These are phyloP conservation scores for Kuschelorhynchus macadamiae DNA, from an alignment of 2,888 invertebrate genomes.

Conservation along the genomic window DNA sequence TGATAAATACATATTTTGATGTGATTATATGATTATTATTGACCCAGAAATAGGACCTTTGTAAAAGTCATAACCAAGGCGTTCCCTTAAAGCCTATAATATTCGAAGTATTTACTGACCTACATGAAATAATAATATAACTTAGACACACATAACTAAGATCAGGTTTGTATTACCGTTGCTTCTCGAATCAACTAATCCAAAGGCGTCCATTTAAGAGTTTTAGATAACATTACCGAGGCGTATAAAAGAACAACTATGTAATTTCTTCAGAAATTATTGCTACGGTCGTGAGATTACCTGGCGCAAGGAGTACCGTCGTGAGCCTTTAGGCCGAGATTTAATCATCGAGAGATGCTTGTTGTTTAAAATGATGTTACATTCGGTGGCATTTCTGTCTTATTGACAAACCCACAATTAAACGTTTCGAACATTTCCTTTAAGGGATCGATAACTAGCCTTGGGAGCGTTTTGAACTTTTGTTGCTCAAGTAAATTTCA, in stretches of 20 bases:
- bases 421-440: neutral
- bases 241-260: constrained; percentile 18
- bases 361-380: constrained; percentile 8
- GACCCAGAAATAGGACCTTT: constrained; percentile 8
- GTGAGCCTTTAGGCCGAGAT: constrained; percentile 27
- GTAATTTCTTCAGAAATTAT: constrained; percentile 27
- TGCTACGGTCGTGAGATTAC: constrained; percentile 21
- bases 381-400: constrained; percentile 3
- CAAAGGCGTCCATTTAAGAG: constrained; percentile 24
- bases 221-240: constrained; percentile 15
- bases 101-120: constrained; percentile 13
- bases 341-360: constrained; percentile 13
- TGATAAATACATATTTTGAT: too few relatives aligned
- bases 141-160: constrained; percentile 11
- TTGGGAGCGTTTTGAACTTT: too few relatives aligned
- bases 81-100: constrained; percentile 3
- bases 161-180: constrained; percentile 23
- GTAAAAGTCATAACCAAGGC: constrained; percentile 6
- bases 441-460: too few relatives aligned
- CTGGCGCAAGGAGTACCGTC: neutral
- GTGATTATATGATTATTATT: neutral
- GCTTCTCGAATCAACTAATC: constrained; percentile 22
- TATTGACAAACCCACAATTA: neutral
- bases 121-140: constrained; percentile 17
- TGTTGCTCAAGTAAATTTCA: too few relatives aligned